Evolutionary conservation across 1,140 invertebrate genomes (phyloP).

Genomic region (Drosophila littoralis): DNA sequence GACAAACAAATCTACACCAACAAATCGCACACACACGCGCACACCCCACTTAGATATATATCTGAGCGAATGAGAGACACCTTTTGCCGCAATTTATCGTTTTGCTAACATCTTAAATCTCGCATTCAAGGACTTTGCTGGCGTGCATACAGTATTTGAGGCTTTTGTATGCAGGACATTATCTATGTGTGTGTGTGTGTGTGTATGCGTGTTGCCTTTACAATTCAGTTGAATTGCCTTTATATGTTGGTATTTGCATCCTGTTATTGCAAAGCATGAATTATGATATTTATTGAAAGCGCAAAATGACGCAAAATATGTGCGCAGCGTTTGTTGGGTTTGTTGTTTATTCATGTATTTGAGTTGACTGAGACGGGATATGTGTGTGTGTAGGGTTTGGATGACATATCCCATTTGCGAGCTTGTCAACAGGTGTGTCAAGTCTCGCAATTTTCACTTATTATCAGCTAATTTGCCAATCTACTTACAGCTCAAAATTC

Average conservation of each 20-base stretch:
- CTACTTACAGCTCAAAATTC: slow-evolving; percentile 14
- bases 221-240: slow-evolving; percentile 50
- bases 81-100: slow-evolving; percentile 80
- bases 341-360: slow-evolving; percentile 29
- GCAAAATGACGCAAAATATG: slow-evolving; percentile 49
- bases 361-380: not conserved
- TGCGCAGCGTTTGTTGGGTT: slow-evolving; percentile 23
- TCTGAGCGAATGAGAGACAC: slow-evolving; percentile 56
- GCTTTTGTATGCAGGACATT: slow-evolving; percentile 32
- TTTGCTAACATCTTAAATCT: slow-evolving; percentile 71
- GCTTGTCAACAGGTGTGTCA: slow-evolving; percentile 15
- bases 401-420: not conserved
- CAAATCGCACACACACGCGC: slow-evolving; percentile 17
- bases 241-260: slow-evolving; percentile 18
- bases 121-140: slow-evolving; percentile 23
- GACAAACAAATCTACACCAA: slow-evolving; percentile 52
- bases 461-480: slow-evolving; percentile 24
- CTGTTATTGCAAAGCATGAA: slow-evolving; percentile 56
- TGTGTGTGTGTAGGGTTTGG: not conserved
- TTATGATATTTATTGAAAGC: slow-evolving; percentile 68
- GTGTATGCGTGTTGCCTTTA: slow-evolving; percentile 39
- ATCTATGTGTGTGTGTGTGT: slow-evolving; percentile 13
- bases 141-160: slow-evolving; percentile 41
- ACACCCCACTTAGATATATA: slow-evolving; percentile 24
- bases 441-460: slow-evolving; percentile 10